These are phyloP conservation scores for Clarias laeviceps DNA, from an alignment of 2,797 vertebrate species.

Conservation along the genomic window DNA sequence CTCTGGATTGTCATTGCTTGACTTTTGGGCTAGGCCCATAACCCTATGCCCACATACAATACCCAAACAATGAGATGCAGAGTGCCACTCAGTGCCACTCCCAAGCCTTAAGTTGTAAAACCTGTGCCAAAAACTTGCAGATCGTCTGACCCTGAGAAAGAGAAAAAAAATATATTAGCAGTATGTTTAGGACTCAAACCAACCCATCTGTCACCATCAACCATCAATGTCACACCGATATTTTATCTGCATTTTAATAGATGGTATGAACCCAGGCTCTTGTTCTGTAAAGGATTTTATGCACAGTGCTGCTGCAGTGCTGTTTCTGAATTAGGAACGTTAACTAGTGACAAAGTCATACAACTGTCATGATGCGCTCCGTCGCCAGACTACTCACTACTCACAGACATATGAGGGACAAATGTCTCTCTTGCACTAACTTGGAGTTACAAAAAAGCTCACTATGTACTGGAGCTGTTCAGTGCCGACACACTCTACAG, in stretches of 20 bases:
- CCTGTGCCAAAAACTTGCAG: no score
- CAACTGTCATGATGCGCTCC: slow-evolving; percentile 72
- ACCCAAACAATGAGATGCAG: no score
- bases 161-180: neutral
- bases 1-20: no score
- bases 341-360: slow-evolving; percentile 65
- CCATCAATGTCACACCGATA: neutral
- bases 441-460: slow-evolving; percentile 67
- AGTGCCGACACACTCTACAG: slow-evolving; percentile 24
- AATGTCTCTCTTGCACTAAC: slow-evolving; percentile 61
- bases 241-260: neutral
- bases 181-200: neutral
- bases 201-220: neutral
- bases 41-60: no score
- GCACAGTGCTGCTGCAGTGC: neutral
- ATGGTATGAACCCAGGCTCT: no score
- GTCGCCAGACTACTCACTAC: slow-evolving; percentile 27
- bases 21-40: no score
- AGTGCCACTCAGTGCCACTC: no score
- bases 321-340: neutral
- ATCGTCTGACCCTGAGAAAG: no score
- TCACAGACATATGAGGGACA: slow-evolving; percentile 53
- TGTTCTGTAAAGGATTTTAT: neutral
- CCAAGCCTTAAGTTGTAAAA: no score
- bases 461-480: slow-evolving; percentile 56